A percentile compares a stretch with the other conserved stretches of the same genome.
Conservation (phyloP, 2,797 vertebrate genomes). For the Cynodonichthys magdalenae region DNA sequence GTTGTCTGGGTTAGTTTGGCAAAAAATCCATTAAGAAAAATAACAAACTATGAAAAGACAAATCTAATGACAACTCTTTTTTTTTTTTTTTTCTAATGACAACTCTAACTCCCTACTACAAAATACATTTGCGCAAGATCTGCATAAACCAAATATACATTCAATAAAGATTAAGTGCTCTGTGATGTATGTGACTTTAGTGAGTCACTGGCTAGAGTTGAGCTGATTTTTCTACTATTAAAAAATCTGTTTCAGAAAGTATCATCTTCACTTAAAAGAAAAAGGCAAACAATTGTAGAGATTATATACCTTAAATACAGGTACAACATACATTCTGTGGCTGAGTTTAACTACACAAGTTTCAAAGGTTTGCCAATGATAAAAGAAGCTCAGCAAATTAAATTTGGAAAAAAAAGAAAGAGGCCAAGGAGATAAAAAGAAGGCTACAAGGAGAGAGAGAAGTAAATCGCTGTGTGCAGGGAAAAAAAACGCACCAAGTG, state of each 20-base stretch:
- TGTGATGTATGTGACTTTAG: too few species aligned
- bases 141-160: not conserved
- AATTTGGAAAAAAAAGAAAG: slow-evolving; percentile 28
- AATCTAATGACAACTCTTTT: not conserved
- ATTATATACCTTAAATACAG: too few species aligned
- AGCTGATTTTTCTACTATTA: too few species aligned
- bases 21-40: not conserved
- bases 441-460: slow-evolving; percentile 20
- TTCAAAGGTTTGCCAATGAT: slow-evolving; percentile 37
- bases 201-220: too few species aligned
- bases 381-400: not conserved
- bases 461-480: slow-evolving; percentile 26
- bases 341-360: slow-evolving; percentile 39
- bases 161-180: too few species aligned
- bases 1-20: too few species aligned
- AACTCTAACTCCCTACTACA: not conserved
- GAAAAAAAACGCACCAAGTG: slow-evolving; percentile 48
- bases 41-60: not conserved
- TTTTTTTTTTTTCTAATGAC: too few species aligned
- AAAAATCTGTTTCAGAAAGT: too few species aligned
- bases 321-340: not conserved
- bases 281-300: too few species aligned
- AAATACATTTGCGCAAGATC: slow-evolving; percentile 18
- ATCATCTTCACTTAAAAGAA: too few species aligned
- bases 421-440: slow-evolving; percentile 28